phyloP scores from a whole-genome alignment of 2,888 invertebrate genomes.

The Agriopis leucophaearia region DNA sequence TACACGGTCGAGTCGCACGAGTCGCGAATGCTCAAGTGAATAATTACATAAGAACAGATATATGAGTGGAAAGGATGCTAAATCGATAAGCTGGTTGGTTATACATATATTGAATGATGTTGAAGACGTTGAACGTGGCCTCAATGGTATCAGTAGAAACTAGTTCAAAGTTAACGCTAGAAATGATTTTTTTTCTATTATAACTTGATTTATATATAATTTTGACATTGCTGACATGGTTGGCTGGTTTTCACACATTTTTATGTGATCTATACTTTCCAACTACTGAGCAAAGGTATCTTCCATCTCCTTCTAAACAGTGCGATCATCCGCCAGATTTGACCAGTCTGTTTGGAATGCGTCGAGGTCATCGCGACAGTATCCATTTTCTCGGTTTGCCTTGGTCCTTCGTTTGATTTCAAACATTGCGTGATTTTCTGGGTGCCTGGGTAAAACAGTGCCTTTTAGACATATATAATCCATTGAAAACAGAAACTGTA shows the following conservation, averaged over 20 bases:
- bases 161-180: not conserved
- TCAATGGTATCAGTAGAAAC: not conserved
- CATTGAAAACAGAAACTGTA: not conserved
- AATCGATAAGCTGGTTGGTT: conserved; percentile 10
- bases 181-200: not conserved
- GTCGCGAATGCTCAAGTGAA: conserved; percentile 15
- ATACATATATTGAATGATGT: conserved; percentile 20
- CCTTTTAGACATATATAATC: too few relatives aligned
- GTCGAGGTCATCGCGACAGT: too few relatives aligned
- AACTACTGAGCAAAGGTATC: too few relatives aligned
- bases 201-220: not conserved
- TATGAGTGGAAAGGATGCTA: conserved; percentile 3
- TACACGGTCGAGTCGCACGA: conserved; percentile 31
- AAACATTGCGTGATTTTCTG: too few relatives aligned
- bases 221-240: not conserved
- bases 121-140: conserved; percentile 5
- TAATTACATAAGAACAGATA: conserved; percentile 14
- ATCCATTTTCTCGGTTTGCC: too few relatives aligned
- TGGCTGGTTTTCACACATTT: not conserved
- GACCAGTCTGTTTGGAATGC: too few relatives aligned
- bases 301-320: too few relatives aligned
- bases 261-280: too few relatives aligned
- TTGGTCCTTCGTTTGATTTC: too few relatives aligned
- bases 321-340: too few relatives aligned
- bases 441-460: too few relatives aligned